phyloP scores from a whole-genome alignment of 2,113 vertebrate genomes.

The Fregata magnificens region DNA sequence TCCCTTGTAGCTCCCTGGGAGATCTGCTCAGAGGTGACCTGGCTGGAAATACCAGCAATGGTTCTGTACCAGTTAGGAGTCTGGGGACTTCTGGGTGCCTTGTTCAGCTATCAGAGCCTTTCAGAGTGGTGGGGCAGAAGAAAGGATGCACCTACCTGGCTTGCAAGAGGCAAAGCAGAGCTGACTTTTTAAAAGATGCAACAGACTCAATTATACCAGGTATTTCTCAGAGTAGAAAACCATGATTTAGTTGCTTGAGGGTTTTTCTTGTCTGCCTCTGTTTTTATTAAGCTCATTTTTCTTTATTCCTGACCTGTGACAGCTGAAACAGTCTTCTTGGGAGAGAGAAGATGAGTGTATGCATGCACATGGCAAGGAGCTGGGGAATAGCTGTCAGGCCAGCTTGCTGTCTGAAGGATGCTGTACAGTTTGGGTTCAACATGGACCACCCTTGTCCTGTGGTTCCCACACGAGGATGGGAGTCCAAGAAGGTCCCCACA shows the following conservation, averaged over 20 bases:
- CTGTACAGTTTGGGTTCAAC: not conserved
- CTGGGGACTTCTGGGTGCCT: not conserved
- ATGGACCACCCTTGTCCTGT: not conserved
- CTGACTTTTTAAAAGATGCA: not conserved
- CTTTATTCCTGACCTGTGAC: not conserved
- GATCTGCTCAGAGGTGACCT: not conserved
- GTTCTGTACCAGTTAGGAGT: not conserved
- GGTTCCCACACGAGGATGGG: not conserved
- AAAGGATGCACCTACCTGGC: not conserved
- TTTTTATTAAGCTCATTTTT: constrained; percentile 1
- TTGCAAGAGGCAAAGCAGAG: not conserved
- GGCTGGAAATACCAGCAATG: not conserved
- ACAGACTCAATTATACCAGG: not conserved
- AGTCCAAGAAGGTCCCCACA: not conserved
- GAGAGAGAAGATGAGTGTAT: not conserved
- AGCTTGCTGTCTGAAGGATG: not conserved
- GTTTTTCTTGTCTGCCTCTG: not conserved
- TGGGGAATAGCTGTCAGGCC: not conserved
- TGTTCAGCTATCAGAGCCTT: not conserved
- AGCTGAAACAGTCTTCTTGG: not conserved
- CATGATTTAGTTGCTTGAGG: not conserved
- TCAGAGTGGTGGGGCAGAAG: not conserved
- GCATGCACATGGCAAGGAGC: not conserved
- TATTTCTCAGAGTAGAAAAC: not conserved
- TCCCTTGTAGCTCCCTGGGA: not conserved